Evolutionary conservation across 2,113 vertebrate genomes (phyloP), one percentile per base, ranked within the genome.

Genomic region (Sinocyclocheilus rhinocerous): DNA sequence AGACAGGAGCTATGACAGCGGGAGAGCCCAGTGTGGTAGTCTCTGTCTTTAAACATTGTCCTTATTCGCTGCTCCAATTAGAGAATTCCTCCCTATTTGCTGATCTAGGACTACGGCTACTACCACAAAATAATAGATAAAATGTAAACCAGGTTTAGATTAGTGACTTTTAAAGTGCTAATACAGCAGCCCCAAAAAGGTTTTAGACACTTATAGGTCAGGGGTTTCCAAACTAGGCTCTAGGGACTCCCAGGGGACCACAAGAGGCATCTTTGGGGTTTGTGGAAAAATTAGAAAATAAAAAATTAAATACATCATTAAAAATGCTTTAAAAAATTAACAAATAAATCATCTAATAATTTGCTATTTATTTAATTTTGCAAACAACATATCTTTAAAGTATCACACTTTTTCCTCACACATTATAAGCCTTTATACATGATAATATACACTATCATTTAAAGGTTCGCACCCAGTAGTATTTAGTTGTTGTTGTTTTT

Each of bases 1-100:
- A 86, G 77, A 88, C 88, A 86, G 16, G 75, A 86, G 82, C 55
- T 75, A 45, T 26, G 55, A 72, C 76, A 82, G 48, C 33, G 0
- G 65, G 65, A 83, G 70, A 78, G 67, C 59, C 33, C 76, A 69
- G 20, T 55, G 26, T 76, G 29, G 69, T 22, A 39, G 29, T 69
- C 81, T 83, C 65, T 52, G 63, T 13, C 13, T 70, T 82, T 18
- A 65, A 81, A 65, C 22, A 18, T 20, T 29, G 13, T 52, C 42
- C 80, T 82, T 63, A 15, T 65, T 42, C 29, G 11, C 52, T 39
- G 76, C 20, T 42, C 12, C 29, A 63, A 42, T 63, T 15, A 42
- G 36, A 55, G 52, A 55, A 55, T 55, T 52, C 52, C 15, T 55
- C 1, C 15, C 15, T 55, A 55, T 55, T 16, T 55, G 52, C 52